Conservation (phyloP, 2,113 vertebrate genomes). For the Sapayoa aenigma region DNA sequence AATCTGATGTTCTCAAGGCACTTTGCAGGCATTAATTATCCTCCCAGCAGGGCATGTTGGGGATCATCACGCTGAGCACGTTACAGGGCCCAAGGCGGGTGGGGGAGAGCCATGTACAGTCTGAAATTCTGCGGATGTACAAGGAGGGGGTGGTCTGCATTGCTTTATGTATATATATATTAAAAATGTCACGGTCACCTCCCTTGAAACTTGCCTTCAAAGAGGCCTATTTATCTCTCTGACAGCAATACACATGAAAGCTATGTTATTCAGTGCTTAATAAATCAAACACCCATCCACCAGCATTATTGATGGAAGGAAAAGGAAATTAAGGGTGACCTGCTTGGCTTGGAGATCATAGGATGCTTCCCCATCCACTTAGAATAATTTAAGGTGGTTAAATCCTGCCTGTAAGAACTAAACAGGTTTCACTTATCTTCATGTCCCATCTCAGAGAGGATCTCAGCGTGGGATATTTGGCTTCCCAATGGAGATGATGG, state of each 20-base stretch:
- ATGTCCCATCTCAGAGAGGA: not conserved
- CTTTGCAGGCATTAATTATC: constrained; percentile 49
- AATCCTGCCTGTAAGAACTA: constrained; percentile 1
- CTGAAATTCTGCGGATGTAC: not conserved
- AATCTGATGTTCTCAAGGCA: constrained; percentile 66
- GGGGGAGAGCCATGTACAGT: fast-evolving
- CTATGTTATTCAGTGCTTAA: not conserved
- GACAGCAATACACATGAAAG: constrained; percentile 9
- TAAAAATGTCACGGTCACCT: not conserved
- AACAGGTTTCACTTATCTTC: not conserved
- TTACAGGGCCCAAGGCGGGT: not conserved
- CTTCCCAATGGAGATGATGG: not conserved
- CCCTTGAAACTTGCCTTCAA: constrained; percentile 3
- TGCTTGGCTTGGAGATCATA: constrained; percentile 28
- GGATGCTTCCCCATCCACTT: not conserved
- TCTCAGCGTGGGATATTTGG: not conserved
- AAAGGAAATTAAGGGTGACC: constrained; percentile 55
- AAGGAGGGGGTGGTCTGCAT: not conserved
- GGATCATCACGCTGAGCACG: not conserved
- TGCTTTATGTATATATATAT: not conserved
- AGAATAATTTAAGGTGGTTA: constrained; percentile 13
- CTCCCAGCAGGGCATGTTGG: not conserved
- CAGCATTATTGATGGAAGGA: not conserved
- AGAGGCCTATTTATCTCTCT: constrained; percentile 24
- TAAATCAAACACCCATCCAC: constrained; percentile 35